phyloP scores from a whole-genome alignment of 2,888 invertebrate genomes.

The Sesamia inferens region DNA sequence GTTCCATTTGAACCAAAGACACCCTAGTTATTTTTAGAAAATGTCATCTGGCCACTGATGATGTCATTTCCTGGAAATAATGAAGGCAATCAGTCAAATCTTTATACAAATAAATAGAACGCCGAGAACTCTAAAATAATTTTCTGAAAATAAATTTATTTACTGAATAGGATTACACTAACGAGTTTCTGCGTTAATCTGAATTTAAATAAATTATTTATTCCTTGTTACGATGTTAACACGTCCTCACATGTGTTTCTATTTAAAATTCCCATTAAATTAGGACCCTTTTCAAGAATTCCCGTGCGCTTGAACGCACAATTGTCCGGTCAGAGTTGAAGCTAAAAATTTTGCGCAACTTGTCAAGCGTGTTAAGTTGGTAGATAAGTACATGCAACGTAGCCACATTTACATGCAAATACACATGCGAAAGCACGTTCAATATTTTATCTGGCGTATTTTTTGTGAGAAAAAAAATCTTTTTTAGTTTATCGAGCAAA shows the following conservation, averaged over 20 bases:
- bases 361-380: slow-evolving; percentile 35
- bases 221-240: neutral
- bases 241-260: neutral
- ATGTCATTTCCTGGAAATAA: slow-evolving; percentile 42
- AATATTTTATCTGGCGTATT: slow-evolving; percentile 16
- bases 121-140: slow-evolving; percentile 1
- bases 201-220: neutral
- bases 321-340: slow-evolving; percentile 33
- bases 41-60: slow-evolving; percentile 25
- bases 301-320: slow-evolving; percentile 28
- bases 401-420: slow-evolving; percentile 49
- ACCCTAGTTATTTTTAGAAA: slow-evolving; percentile 50
- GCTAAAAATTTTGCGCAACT: slow-evolving; percentile 37
- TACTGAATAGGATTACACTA: neutral
- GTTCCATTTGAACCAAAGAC: slow-evolving; percentile 40
- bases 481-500: slow-evolving; percentile 6
- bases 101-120: slow-evolving; percentile 17
- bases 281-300: slow-evolving; percentile 30
- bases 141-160: slow-evolving; percentile 15
- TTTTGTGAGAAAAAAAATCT: slow-evolving; percentile 25
- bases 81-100: slow-evolving; percentile 31
- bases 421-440: slow-evolving; percentile 11
- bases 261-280: slow-evolving; percentile 19
- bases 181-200: neutral
- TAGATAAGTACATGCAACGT: slow-evolving; percentile 27